Percentiles rank a stretch among this genome's conserved stretches.
These are phyloP conservation scores for Diadophis punctatus DNA, from an alignment of 2,113 vertebrate species.

Conservation along the genomic window DNA sequence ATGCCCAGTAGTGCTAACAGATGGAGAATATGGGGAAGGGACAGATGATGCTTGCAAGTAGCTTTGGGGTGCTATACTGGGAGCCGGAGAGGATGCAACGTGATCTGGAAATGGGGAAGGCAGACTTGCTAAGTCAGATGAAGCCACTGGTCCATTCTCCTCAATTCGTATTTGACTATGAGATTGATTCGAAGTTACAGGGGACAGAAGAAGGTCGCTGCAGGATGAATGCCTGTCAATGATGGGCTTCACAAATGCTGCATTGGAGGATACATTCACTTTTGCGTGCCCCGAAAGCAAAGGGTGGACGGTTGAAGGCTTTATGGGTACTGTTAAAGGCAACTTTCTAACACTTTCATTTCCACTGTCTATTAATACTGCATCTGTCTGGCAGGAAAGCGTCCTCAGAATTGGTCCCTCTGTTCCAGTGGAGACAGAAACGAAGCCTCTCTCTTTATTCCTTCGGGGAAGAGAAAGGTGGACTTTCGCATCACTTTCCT, in stretches of 20 bases:
- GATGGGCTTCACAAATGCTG: constrained; percentile 59
- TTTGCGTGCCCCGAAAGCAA: constrained; percentile 76
- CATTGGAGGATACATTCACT: constrained; percentile 58
- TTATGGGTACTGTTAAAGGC: constrained; percentile 79
- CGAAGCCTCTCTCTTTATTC: constrained; percentile 69
- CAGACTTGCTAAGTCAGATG: constrained; percentile 60
- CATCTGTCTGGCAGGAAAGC: constrained; percentile 85
- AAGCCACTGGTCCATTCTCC: constrained; percentile 82
- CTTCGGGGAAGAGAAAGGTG: constrained; percentile 61
- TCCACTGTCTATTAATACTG: constrained; percentile 59
- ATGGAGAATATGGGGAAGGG: constrained; percentile 73
- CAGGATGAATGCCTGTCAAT: constrained; percentile 78
- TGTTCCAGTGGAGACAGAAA: constrained; percentile 81
- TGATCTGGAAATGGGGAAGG: constrained; percentile 48
- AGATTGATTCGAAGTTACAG: constrained; percentile 45
- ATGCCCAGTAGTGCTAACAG: constrained; percentile 68
- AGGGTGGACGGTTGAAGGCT: constrained; percentile 77
- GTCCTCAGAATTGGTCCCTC: constrained; percentile 73
- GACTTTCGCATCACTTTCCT: constrained; percentile 72
- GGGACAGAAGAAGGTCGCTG: constrained; percentile 69
- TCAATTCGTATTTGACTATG: constrained; percentile 65
- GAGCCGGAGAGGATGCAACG: constrained; percentile 44
- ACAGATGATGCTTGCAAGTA: constrained; percentile 45
- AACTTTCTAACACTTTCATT: constrained; percentile 80
- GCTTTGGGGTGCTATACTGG: constrained; percentile 57